Base-by-base conservation (phyloP, 2,888 invertebrate species). In the Leptinotarsa peninsularis region DNA sequence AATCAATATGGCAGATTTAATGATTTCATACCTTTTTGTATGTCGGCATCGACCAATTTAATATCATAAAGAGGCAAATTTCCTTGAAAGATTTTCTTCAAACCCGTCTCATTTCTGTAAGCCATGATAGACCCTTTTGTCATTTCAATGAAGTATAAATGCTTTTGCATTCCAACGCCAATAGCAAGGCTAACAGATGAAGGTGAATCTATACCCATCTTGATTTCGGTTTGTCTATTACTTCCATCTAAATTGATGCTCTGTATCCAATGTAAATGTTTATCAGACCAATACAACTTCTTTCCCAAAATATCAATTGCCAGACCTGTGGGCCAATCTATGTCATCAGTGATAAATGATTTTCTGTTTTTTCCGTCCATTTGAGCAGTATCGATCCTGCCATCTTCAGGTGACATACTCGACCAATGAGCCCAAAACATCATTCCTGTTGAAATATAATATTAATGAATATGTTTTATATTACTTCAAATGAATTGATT, bases 351-450 rank as follows among this genome's bases (percentile, higher is more conserved):
- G 15, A 93, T 87, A 56, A 86, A 85, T 71, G 89, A 85, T 83
- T 89, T 90, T 69, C 92, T 81, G 17, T 79, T 75, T 21, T 90
- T 88, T 15, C 95, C 96, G 88, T 95, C 95, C 93, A 96, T 93
- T 89, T 91, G 91, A 27, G 94, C 93, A 63, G 90, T 89, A 86
- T 93, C 93, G 81, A 96, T 92, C 79, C 91, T 91, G 13, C 93
- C 93, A 71, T 86, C 87, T 71, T 86, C 84, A 3, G 84, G 87
- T 81, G 81, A 82, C 18, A 87, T 86, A 23, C 88, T 87, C 33
- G 90, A 90, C 94, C 94, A 95, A 85, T 93, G 92, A 1, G 93
- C 90, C 94, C 95, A 96, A 89, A 93, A 96, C 91, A 96, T 92
- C 49, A 90, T 85, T 89, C 96, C 94, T 18, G 58, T 60, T 43